Evolutionary conservation across 2,113 vertebrate genomes (phyloP), one percentile per base, ranked within the genome.

Genomic region (Aphyosemion australe): DNA sequence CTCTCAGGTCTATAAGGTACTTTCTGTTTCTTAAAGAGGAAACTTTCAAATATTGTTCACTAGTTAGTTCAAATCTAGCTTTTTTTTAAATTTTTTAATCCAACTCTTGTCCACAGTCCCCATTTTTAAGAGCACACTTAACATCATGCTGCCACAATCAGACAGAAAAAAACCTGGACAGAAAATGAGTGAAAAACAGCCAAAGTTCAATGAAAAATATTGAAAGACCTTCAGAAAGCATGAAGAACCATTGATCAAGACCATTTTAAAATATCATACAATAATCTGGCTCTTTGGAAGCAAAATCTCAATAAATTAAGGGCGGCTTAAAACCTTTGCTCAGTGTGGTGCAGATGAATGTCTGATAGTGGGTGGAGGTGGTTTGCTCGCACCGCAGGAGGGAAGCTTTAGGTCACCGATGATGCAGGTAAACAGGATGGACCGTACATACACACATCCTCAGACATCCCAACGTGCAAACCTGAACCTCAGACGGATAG

Each of bases 401-500:
- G 11, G 37, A 56, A 6, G 55, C 1, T 19, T 49, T 55, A 42
- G 41, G 14, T 48, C 65, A 61, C 31, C 58, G 62, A 42, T 49
- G 46, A 72, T 62, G 34, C 20, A 56, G 21, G 26, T 31, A 53
- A 77, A 64, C 11, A 52, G 5, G 47, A 16, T 31, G n/a, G 45
- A 11, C 5, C 47, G 5, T 16, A 43, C 48, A 42, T 46, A 68
- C 67, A 56, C 32, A 5, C n/a, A 75, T 61, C 1, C 50, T 31
- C 16, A 42, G 42, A 58, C 43, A 53, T 34, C 50, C 67, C 26
- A 34, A 32, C 41, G 63, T 32, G 47, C 37, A 66, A 43, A 18
- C 8, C 18, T 34, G 6, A 31, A 45, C 46, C 54, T 49, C 20
- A 72, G 56, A 81, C 59, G 75, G 50, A 74, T 50, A 72, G 47